A percentile compares a stretch with the other conserved stretches of the same genome.
Evolutionary conservation across 1,140 invertebrate species (phyloP).

Genomic region (Zaprionus taronus): DNA sequence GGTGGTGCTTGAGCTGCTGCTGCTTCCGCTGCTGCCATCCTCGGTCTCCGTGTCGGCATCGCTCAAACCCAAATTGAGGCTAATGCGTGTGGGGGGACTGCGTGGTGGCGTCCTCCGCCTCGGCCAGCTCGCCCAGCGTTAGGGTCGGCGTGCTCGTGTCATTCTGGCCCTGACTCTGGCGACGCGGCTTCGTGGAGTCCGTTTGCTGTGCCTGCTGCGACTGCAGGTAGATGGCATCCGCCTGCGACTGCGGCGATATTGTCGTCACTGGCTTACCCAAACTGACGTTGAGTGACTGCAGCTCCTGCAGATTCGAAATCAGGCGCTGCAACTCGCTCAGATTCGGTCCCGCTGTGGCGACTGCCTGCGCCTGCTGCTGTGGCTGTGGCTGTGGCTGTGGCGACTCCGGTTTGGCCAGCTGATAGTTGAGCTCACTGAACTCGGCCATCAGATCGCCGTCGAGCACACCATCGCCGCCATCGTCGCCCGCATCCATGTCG

Average conservation of each 20-base stretch:
- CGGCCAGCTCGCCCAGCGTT: neutral
- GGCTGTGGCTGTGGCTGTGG: conserved; percentile 3
- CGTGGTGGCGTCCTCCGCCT: conserved; percentile 33
- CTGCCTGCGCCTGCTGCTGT: neutral
- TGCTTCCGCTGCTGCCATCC: neutral
- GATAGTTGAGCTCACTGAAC: conserved; percentile 79
- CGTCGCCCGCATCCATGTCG: conserved; percentile 22
- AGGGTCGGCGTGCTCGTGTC: conserved; percentile 19
- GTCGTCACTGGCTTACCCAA: conserved; percentile 67
- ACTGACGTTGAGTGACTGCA: conserved; percentile 84
- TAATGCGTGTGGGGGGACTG: conserved; percentile 59
- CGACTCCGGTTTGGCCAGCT: conserved; percentile 70
- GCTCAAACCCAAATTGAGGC: conserved; percentile 52
- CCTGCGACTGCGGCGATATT: conserved; percentile 36
- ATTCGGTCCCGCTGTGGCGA: conserved; percentile 23
- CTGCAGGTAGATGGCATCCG: conserved; percentile 68
- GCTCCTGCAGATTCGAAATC: conserved; percentile 76
- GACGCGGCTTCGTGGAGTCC: conserved; percentile 55
- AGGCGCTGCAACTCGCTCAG: conserved; percentile 77
- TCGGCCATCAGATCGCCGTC: conserved; percentile 77
- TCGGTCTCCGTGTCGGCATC: conserved; percentile 36
- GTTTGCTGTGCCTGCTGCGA: conserved; percentile 47
- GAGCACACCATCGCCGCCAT: conserved; percentile 42
- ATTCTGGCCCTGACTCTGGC: conserved; percentile 69
- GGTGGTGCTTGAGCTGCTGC: conserved; percentile 20